Conservation (phyloP, 2,888 invertebrate species). For the Lasius fuliginosus region DNA sequence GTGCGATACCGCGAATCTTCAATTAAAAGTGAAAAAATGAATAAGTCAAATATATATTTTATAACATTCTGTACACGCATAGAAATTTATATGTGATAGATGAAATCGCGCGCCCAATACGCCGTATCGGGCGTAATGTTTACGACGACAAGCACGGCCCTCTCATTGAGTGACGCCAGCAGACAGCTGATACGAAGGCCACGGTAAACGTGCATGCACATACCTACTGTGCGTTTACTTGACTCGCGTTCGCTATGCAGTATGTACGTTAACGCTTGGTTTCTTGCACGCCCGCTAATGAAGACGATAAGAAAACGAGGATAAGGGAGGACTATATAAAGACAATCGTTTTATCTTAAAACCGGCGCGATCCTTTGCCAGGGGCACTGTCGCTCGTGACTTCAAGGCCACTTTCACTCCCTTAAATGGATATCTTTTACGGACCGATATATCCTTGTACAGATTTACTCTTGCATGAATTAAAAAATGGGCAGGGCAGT, state of each 20-base stretch:
- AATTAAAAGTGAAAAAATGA: not conserved
- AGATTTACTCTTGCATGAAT: not conserved
- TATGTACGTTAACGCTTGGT: not conserved
- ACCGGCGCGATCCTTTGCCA: slow-evolving; percentile 8
- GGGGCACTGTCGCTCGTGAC: not conserved
- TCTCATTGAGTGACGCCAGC: slow-evolving; percentile 42
- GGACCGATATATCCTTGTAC: not conserved
- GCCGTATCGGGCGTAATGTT: slow-evolving; percentile 18
- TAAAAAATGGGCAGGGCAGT: not conserved
- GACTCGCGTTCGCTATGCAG: slow-evolving; percentile 1
- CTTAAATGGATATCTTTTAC: slow-evolving; percentile 2
- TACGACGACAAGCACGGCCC: slow-evolving; percentile 15
- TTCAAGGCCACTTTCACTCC: slow-evolving; percentile 34
- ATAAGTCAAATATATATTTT: not conserved
- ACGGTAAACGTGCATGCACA: slow-evolving; percentile 20
- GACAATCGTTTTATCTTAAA: slow-evolving; percentile 22
- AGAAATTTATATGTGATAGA: not conserved
- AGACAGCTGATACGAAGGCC: slow-evolving; percentile 55
- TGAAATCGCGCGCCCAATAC: not conserved
- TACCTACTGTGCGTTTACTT: slow-evolving; percentile 19
- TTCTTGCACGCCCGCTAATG: not conserved
- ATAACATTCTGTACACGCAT: not conserved
- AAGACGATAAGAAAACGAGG: slow-evolving; percentile 24
- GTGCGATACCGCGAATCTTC: not conserved
- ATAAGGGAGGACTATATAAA: not conserved